These are phyloP conservation scores for Tinea trinotella DNA, from an alignment of 2,888 invertebrate genomes.

Conservation along the genomic window DNA sequence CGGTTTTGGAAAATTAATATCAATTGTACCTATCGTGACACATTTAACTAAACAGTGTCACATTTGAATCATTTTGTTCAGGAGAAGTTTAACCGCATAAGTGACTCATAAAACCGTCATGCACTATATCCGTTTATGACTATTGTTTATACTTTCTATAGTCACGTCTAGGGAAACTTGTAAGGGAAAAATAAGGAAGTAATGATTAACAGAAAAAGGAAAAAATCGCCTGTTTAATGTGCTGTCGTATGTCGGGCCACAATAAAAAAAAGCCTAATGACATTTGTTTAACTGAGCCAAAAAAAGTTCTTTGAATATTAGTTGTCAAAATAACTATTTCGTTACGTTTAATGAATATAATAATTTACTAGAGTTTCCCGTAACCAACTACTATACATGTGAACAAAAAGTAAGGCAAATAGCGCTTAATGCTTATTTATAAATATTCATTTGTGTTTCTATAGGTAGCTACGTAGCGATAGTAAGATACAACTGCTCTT, in stretches of 20 bases:
- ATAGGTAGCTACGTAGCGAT: background rate
- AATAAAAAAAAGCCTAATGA: no score
- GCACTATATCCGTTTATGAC: slow-evolving; percentile 19
- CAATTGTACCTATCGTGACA: no score
- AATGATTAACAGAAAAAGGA: no score
- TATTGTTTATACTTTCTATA: slow-evolving; percentile 35
- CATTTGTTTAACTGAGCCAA: no score
- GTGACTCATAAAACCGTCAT: slow-evolving; percentile 34
- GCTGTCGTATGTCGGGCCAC: no score
- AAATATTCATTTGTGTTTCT: background rate
- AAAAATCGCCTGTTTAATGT: no score
- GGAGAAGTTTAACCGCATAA: slow-evolving; percentile 26
- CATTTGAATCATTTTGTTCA: slow-evolving; percentile 15
- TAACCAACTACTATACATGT: no score
- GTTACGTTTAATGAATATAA: no score
- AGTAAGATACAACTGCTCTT: background rate
- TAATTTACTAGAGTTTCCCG: no score
- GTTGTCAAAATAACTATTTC: no score
- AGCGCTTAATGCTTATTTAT: background rate
- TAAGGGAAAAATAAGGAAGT: background rate
- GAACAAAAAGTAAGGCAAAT: background rate
- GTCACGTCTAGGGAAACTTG: slow-evolving; percentile 27
- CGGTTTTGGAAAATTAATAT: no score
- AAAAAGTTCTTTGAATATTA: no score
- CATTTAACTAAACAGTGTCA: slow-evolving; percentile 2